phyloP scores from a whole-genome alignment of 2,113 vertebrate genomes.

The Hippocampus guttulatus region DNA sequence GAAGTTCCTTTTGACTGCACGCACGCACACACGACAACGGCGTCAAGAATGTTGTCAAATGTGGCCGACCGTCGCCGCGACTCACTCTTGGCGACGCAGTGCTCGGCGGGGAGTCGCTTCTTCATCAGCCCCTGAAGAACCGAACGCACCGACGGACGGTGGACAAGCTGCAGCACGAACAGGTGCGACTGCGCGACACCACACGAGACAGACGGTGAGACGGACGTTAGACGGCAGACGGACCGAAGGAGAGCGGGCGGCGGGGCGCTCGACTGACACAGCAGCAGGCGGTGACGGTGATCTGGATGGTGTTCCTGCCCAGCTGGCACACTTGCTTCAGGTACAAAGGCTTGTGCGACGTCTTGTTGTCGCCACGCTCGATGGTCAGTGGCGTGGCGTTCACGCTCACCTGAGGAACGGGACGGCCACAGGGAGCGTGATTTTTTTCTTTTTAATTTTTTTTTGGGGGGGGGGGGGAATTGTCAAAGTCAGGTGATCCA shows the following conservation, averaged over 20 bases:
- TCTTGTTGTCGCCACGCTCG: slow-evolving; percentile 90
- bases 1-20: slow-evolving; percentile 87
- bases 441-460: too few species aligned
- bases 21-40: neutral
- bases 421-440: too few species aligned
- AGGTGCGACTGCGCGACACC: slow-evolving; percentile 80
- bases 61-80: neutral
- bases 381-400: slow-evolving; percentile 88
- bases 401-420: slow-evolving; percentile 81
- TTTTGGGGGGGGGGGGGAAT: too few species aligned
- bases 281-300: slow-evolving; percentile 89
- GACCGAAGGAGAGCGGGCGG: neutral
- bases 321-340: slow-evolving; percentile 92
- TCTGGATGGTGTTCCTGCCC: slow-evolving; percentile 56
- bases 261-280: slow-evolving; percentile 64
- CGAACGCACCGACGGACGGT: slow-evolving; percentile 85
- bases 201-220: neutral
- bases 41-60: neutral
- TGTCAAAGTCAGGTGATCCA: too few species aligned
- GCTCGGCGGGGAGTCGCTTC: slow-evolving; percentile 88
- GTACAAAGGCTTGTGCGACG: slow-evolving; percentile 89
- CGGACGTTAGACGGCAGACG: too few species aligned
- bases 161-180: slow-evolving; percentile 91
- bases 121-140: slow-evolving; percentile 93
- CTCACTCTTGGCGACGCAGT: slow-evolving; percentile 93